These are phyloP conservation scores for Andrena fulva DNA, from an alignment of 2,888 invertebrate genomes.

Conservation along the genomic window DNA sequence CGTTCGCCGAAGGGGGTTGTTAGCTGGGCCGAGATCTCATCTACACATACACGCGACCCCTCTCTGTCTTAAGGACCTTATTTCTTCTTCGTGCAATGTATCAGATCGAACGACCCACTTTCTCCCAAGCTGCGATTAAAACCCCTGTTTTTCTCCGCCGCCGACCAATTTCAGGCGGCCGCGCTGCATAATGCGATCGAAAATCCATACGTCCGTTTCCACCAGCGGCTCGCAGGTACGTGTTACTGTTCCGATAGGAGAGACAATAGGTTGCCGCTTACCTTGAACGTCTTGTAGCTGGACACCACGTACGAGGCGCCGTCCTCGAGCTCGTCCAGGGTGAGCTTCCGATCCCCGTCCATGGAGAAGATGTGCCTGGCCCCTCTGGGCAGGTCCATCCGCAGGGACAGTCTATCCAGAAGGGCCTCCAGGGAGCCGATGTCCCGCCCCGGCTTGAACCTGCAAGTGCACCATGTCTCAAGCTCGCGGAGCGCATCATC, in stretches of 20 bases:
- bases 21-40: constrained; percentile 52
- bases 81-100: constrained; percentile 62
- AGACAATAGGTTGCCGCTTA: constrained; percentile 83
- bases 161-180: constrained; percentile 2
- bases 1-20: constrained; percentile 32
- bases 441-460: constrained; percentile 94
- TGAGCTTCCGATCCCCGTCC: constrained; percentile 94
- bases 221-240: neutral
- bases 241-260: too few relatives aligned
- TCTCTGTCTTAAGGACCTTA: constrained; percentile 52
- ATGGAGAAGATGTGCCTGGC: constrained; percentile 96
- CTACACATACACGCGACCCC: constrained; percentile 59
- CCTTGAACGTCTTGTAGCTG: constrained; percentile 96
- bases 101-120: constrained; percentile 60
- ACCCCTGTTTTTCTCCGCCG: constrained; percentile 26
- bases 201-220: constrained; percentile 1
- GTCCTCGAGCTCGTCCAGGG: constrained; percentile 94
- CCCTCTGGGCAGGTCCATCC: constrained; percentile 94
- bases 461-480: constrained; percentile 56
- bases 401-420: constrained; percentile 93
- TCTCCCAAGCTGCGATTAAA: constrained; percentile 42
- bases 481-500: neutral
- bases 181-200: constrained; percentile 1
- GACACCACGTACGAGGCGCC: constrained; percentile 97
- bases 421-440: constrained; percentile 94